Evolutionary conservation across 2,113 vertebrate genomes (phyloP).

Genomic region (Epinephelus moara): DNA sequence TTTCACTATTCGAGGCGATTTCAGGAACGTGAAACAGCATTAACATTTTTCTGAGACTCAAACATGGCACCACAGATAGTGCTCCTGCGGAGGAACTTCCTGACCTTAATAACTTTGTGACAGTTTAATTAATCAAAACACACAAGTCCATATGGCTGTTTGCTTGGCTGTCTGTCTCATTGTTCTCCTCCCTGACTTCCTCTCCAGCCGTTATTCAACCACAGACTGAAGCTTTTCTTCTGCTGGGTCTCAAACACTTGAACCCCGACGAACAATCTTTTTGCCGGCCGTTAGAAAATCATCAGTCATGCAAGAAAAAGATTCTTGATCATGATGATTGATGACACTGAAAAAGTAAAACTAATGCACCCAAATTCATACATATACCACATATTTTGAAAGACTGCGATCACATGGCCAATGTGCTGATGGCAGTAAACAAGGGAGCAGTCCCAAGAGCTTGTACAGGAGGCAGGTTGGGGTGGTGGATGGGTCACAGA

Average conservation of each 20-base stretch:
- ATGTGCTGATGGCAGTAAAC: no score
- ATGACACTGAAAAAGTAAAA: neutral
- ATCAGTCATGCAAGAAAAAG: slow-evolving; percentile 2
- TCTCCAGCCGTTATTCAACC: neutral
- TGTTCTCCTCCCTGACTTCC: neutral
- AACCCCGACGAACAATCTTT: neutral
- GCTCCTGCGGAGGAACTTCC: slow-evolving; percentile 1
- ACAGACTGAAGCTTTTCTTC: slow-evolving; percentile 1
- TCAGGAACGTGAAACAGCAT: neutral
- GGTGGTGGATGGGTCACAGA: no score
- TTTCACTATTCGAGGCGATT: neutral
- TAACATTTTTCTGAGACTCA: neutral
- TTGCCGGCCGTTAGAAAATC: neutral
- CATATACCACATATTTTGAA: no score
- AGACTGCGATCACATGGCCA: no score
- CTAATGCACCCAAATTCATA: no score
- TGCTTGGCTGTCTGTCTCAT: slow-evolving; percentile 7
- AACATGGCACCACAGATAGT: neutral
- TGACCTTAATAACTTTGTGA: slow-evolving; percentile 44
- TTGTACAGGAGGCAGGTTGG: no score
- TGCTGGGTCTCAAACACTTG: neutral
- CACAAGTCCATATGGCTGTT: neutral
- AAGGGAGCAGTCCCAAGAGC: no score
- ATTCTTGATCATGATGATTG: neutral
- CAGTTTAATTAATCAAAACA: slow-evolving; percentile 38